These are phyloP conservation scores for Drosophila novamexicana DNA, from an alignment of 1,140 invertebrate genomes.

Conservation along the genomic window DNA sequence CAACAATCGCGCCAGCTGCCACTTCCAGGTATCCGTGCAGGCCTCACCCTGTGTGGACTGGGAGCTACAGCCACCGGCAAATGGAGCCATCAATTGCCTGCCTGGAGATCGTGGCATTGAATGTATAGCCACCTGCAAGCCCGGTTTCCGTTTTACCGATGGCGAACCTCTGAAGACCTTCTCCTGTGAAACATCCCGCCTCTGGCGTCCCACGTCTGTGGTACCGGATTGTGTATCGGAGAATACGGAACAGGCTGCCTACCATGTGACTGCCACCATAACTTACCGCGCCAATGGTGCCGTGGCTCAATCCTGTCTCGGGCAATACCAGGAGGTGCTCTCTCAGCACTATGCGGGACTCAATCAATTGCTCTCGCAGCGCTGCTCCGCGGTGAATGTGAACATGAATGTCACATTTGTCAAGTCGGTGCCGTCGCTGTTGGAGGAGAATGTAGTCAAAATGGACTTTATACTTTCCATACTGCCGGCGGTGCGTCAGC, in stretches of 20 bases:
- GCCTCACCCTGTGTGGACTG: conserved; percentile 97
- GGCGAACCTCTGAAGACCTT: conserved; percentile 94
- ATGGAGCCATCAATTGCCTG: conserved; percentile 94
- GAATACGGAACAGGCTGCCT: conserved; percentile 96
- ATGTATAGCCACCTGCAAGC: conserved; percentile 95
- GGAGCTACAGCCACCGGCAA: conserved; percentile 94
- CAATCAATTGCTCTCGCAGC: conserved; percentile 92
- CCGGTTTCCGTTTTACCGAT: conserved; percentile 96
- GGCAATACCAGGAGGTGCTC: conserved; percentile 94
- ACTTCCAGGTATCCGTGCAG: conserved; percentile 97
- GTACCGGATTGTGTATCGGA: conserved; percentile 97
- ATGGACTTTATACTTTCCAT: conserved; percentile 95
- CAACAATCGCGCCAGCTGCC: conserved; percentile 95
- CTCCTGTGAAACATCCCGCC: conserved; percentile 90
- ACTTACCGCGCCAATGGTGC: conserved; percentile 95
- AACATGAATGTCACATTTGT: conserved; percentile 97
- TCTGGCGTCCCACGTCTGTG: conserved; percentile 93
- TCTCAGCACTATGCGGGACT: conserved; percentile 92
- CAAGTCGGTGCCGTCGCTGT: conserved; percentile 89
- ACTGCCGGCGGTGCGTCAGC: conserved; percentile 93
- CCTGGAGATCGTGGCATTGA: conserved; percentile 91
- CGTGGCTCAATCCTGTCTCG: conserved; percentile 92
- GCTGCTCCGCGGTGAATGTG: conserved; percentile 97
- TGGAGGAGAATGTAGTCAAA: conserved; percentile 94
- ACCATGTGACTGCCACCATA: conserved; percentile 95